Percentiles rank a stretch among this genome's conserved stretches.
Conservation (phyloP, 2,113 vertebrate genomes). For the Athene noctua region DNA sequence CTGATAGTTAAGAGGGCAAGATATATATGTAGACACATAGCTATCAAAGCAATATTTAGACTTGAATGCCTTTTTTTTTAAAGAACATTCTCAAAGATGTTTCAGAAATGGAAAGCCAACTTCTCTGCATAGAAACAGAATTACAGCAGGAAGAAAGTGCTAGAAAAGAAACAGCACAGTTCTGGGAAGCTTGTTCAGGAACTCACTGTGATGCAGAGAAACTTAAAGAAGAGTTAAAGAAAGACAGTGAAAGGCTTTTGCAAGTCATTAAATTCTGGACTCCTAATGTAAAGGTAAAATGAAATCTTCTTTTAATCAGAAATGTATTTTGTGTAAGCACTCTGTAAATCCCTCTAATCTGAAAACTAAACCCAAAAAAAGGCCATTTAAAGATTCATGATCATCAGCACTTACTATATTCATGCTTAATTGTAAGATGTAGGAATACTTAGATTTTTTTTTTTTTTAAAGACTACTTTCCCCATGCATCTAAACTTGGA, state of each 20-base stretch:
- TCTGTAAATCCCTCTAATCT: neutral
- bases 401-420: neutral
- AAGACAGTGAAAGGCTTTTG: conserved; percentile 62
- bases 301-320: neutral
- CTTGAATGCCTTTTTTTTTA: neutral
- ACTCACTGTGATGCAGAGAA: conserved; percentile 41
- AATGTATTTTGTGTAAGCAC: neutral
- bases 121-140: conserved; percentile 53
- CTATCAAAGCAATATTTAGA: neutral
- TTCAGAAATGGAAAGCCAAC: conserved; percentile 62
- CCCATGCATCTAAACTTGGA: neutral
- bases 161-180: conserved; percentile 46
- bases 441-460: neutral
- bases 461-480: neutral
- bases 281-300: conserved; percentile 62
- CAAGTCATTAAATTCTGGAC: conserved; percentile 58
- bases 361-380: neutral
- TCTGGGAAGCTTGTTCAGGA: conserved; percentile 62
- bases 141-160: conserved; percentile 56
- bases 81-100: conserved; percentile 72
- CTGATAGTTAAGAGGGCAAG: neutral
- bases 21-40: neutral
- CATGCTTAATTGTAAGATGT: neutral
- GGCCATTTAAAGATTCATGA: neutral
- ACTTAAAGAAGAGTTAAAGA: conserved; percentile 60